phyloP scores from a whole-genome alignment of 2,797 vertebrate species.

The Lacerta bilineata region DNA sequence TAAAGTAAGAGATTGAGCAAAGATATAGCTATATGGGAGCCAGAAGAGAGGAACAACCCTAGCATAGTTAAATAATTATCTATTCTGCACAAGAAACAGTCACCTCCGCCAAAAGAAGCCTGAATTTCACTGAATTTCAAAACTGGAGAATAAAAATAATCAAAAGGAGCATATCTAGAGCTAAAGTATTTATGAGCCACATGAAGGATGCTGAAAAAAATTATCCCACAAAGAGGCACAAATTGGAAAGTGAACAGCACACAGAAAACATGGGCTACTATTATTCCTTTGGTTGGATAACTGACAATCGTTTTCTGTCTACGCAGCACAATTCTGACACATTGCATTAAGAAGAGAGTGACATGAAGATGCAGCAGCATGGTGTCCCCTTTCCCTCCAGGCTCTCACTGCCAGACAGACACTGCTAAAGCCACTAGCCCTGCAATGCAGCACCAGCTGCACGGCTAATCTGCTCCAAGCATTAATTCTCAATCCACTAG shows the following conservation, averaged over 20 bases:
- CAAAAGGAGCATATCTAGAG: not conserved
- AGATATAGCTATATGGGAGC: not conserved
- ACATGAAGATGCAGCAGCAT: conserved; percentile 15
- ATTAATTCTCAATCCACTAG: conserved; percentile 51
- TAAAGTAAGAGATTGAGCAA: not conserved
- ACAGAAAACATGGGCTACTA: not conserved
- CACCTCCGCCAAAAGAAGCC: not conserved
- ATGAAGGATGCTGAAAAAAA: not conserved
- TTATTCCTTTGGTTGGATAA: not conserved
- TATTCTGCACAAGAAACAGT: not conserved
- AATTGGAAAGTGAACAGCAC: conserved; percentile 37
- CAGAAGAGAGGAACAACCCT: not conserved
- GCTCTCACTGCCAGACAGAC: not conserved
- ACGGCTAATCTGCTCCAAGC: conserved; percentile 42
- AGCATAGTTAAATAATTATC: not conserved
- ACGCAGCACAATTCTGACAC: conserved; percentile 36
- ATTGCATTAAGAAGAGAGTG: not conserved
- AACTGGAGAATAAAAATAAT: not conserved
- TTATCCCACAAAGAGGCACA: not conserved
- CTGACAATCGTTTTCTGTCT: conserved; percentile 42
- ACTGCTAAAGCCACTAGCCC: conserved; percentile 50
- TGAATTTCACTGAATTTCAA: not conserved
- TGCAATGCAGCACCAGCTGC: conserved; percentile 75
- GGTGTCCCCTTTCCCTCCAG: conserved; percentile 1
- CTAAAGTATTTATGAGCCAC: not conserved